phyloP scores from a whole-genome alignment of 2,113 vertebrate species.

The Oncorhynchus mykiss region DNA sequence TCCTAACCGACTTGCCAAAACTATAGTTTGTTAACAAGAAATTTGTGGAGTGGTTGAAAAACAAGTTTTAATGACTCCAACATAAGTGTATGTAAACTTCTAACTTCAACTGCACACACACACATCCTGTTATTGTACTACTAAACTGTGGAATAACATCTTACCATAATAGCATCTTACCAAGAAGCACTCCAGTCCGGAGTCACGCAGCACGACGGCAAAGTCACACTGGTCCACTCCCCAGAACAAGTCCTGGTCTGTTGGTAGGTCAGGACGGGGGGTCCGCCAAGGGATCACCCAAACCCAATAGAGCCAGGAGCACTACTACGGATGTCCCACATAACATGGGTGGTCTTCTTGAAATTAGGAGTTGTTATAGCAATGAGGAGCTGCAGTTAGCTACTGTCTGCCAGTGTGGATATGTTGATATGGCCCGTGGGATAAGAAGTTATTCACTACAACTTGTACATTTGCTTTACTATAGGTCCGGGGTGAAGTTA shows the following conservation, averaged over 20 bases:
- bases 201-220: constrained; percentile 73
- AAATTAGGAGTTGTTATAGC: not conserved
- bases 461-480: not conserved
- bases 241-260: constrained; percentile 74
- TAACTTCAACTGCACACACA: too few species aligned
- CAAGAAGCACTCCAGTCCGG: constrained; percentile 82
- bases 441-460: constrained; percentile 52
- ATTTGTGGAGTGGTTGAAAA: too few species aligned
- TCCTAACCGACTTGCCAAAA: too few species aligned
- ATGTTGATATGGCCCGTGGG: not conserved
- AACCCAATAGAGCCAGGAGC: constrained; percentile 43
- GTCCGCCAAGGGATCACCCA: constrained; percentile 59
- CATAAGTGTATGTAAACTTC: too few species aligned
- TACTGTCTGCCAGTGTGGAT: not conserved
- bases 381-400: not conserved
- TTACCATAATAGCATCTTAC: constrained; percentile 60
- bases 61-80: too few species aligned
- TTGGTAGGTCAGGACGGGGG: constrained; percentile 26
- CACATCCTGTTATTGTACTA: not conserved
- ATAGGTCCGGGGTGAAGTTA: too few species aligned
- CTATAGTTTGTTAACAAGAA: too few species aligned
- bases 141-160: constrained; percentile 1
- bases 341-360: constrained; percentile 39
- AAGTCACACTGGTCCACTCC: constrained; percentile 86
- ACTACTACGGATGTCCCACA: not conserved